phyloP scores from a whole-genome alignment of 35 echinoderm and acorn worm genomes.

The Eucidaris tribuloides region DNA sequence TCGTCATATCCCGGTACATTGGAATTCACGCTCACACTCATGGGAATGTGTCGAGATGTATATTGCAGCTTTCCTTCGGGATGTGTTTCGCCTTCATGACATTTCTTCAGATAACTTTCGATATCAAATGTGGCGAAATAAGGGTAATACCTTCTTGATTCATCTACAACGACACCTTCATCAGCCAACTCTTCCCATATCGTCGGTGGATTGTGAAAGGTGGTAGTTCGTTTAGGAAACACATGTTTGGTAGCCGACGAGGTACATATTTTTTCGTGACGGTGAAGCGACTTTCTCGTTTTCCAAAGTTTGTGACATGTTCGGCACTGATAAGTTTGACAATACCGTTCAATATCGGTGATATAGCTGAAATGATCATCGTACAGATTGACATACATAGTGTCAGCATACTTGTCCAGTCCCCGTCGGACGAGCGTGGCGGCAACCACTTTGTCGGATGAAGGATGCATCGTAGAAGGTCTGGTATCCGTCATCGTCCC shows the following conservation, averaged over 20 bases:
- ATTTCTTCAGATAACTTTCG: conserved; percentile 5
- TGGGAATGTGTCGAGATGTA: background rate
- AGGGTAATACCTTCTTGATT: background rate
- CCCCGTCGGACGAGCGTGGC: no score
- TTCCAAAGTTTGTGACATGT: conserved; percentile 34
- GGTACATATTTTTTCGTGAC: conserved; percentile 38
- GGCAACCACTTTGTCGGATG: no score
- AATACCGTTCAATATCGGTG: conserved; percentile 36
- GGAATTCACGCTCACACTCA: background rate
- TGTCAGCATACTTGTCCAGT: no score
- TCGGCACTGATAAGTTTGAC: conserved; percentile 3
- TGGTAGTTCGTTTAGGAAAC: conserved; percentile 23
- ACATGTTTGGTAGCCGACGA: background rate
- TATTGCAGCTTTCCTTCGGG: background rate
- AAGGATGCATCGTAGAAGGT: no score
- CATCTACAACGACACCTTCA: background rate
- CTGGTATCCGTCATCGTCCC: no score
- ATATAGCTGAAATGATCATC: conserved; percentile 56
- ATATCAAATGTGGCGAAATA: conserved; percentile 23
- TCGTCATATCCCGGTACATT: background rate
- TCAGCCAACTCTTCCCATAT: background rate
- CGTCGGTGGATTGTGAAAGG: background rate
- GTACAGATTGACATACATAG: conserved; percentile 50
- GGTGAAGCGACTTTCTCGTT: background rate
- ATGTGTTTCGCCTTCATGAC: background rate